Percentiles rank a stretch among this genome's conserved stretches.
Evolutionary conservation across 2,797 vertebrate species (phyloP).

Genomic region (Otus scops): DNA sequence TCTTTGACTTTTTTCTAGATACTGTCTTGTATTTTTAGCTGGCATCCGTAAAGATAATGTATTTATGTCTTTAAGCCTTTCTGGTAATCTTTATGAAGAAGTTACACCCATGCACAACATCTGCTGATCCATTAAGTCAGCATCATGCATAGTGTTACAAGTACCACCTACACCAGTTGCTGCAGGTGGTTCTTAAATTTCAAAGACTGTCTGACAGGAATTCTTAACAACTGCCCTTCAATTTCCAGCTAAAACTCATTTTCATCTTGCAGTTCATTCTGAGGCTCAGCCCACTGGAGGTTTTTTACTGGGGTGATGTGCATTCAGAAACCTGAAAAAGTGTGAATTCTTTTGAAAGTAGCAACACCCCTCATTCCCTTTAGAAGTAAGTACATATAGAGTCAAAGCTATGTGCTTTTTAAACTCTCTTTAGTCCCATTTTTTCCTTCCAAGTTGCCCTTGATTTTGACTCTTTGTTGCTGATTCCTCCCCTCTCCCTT

Average conservation of each 20-base stretch:
- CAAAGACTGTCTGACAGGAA: constrained; percentile 37
- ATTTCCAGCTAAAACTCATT: constrained; percentile 26
- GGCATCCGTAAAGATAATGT: not conserved
- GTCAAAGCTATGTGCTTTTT: constrained; percentile 34
- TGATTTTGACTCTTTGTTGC: constrained; percentile 59
- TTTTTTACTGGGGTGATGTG: not conserved
- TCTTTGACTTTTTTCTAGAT: not conserved
- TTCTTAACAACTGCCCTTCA: constrained; percentile 32
- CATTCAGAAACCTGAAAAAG: constrained; percentile 32
- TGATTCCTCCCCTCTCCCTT: constrained; percentile 21
- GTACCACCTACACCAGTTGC: constrained; percentile 45
- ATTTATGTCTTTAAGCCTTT: not conserved
- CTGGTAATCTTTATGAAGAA: not conserved
- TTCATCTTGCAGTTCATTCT: not conserved
- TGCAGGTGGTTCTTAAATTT: constrained; percentile 60
- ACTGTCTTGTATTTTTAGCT: not conserved
- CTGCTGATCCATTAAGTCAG: not conserved
- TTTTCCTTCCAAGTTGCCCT: constrained; percentile 2
- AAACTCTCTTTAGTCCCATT: not conserved
- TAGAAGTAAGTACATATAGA: constrained; percentile 40
- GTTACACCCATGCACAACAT: not conserved
- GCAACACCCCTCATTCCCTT: constrained; percentile 10
- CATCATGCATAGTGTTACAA: not conserved
- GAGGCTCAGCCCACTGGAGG: constrained; percentile 29
- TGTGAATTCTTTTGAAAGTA: constrained; percentile 32